Conservation (phyloP, 37 sponge, comb jelly and placozoan species). For the Ephydatia muelleri region DNA sequence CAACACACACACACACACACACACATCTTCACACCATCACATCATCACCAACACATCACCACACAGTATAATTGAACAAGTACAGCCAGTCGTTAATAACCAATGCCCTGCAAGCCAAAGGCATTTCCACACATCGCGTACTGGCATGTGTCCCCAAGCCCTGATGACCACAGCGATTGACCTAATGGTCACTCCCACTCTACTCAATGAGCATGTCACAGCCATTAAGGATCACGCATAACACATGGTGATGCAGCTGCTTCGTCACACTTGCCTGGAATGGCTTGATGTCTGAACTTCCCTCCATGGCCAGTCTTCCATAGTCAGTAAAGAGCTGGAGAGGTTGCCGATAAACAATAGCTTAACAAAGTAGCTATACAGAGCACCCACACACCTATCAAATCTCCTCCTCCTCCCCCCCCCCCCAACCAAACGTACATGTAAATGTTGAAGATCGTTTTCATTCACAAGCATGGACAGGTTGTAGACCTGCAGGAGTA, state of each 20-base stretch:
- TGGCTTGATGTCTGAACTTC: conserved; percentile 39
- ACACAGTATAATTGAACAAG: no score
- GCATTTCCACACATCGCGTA: no score
- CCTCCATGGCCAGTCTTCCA: conserved; percentile 89
- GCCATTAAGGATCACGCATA: no score
- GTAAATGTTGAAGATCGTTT: conserved; percentile 95
- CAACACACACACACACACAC: no score
- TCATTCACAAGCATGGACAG: conserved; percentile 83
- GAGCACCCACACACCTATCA: not conserved
- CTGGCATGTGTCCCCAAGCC: no score
- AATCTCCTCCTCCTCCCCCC: not conserved
- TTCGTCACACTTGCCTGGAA: conserved; percentile 67
- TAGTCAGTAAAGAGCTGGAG: conserved; percentile 97
- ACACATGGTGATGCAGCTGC: not conserved
- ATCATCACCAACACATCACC: no score
- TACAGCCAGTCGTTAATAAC: no score
- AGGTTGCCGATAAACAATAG: not conserved
- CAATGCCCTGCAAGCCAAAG: no score
- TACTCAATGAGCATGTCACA: no score
- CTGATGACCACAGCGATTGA: no score
- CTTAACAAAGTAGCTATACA: not conserved
- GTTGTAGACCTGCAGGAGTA: conserved; percentile 73
- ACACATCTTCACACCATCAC: no score
- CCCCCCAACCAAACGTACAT: conserved; percentile 44
- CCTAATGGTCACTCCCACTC: no score